Conservation (phyloP, 2,888 invertebrate genomes). For the Protodeltote pygarga region DNA sequence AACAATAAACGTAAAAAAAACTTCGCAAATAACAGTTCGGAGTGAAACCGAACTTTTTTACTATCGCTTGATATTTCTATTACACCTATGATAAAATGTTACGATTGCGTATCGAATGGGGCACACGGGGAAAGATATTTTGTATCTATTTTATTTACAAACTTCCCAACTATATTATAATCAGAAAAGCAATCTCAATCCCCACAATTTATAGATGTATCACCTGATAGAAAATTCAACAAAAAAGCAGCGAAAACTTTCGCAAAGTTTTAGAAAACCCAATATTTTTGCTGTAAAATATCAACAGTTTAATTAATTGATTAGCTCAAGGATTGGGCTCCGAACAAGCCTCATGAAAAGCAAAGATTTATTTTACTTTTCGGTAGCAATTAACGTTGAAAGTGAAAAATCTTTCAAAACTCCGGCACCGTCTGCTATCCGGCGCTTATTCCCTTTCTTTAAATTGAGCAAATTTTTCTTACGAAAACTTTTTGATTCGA, state of each 20-base stretch:
- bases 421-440: constrained; percentile 65
- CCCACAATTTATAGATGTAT: constrained; percentile 37
- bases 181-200: constrained; percentile 67
- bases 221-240: constrained; percentile 7
- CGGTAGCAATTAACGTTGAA: constrained; percentile 82
- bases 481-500: constrained; percentile 79
- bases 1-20: constrained; percentile 72
- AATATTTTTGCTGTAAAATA: constrained; percentile 51
- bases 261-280: constrained; percentile 6
- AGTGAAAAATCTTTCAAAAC: constrained; percentile 85
- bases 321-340: constrained; percentile 67
- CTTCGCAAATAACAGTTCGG: constrained; percentile 69
- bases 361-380: constrained; percentile 84
- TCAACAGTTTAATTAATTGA: constrained; percentile 82
- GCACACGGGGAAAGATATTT: constrained; percentile 70
- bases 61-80: constrained; percentile 76
- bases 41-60: constrained; percentile 75
- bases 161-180: constrained; percentile 76
- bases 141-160: constrained; percentile 83
- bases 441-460: constrained; percentile 79
- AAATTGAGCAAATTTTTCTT: constrained; percentile 84
- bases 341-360: constrained; percentile 76
- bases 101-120: constrained; percentile 62
- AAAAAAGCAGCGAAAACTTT: constrained; percentile 14
- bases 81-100: constrained; percentile 86